Evolutionary conservation across 1,140 invertebrate species (phyloP).

Genomic region (Anastrepha obliqua): DNA sequence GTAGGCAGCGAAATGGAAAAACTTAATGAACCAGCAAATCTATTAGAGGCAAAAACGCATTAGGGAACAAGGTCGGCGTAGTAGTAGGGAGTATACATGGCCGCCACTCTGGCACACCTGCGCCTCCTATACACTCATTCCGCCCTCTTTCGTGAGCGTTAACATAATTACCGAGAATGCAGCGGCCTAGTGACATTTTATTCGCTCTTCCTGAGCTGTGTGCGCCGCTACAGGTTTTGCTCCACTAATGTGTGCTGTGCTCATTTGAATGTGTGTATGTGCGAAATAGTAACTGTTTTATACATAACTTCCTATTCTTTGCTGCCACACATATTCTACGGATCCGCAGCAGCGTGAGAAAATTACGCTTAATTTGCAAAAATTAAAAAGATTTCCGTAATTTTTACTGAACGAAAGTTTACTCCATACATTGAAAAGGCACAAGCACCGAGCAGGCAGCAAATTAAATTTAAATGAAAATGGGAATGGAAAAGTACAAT

Average conservation of each 20-base stretch:
- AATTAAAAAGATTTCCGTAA: slow-evolving; percentile 25
- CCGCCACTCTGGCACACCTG: not conserved
- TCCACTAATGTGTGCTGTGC: not conserved
- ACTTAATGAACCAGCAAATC: slow-evolving; percentile 48
- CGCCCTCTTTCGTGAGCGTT: too few species aligned
- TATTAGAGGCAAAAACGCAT: not conserved
- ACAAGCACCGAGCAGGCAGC: not conserved
- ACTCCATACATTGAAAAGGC: not conserved
- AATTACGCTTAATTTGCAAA: slow-evolving; percentile 33
- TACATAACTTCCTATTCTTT: not conserved
- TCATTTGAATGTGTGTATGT: not conserved
- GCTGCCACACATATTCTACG: not conserved
- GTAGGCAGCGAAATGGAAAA: slow-evolving; percentile 34
- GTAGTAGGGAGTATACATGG: not conserved
- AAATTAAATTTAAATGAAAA: slow-evolving; percentile 25
- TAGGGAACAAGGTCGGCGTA: not conserved
- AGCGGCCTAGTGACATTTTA: not conserved
- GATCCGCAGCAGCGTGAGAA: not conserved
- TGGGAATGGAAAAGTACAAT: slow-evolving; percentile 1
- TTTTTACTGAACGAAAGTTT: not conserved
- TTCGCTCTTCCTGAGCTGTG: not conserved
- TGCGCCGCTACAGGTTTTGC: too few species aligned
- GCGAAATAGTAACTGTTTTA: not conserved
- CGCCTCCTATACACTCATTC: not conserved
- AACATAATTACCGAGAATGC: not conserved